Percentiles rank a stretch among this genome's conserved stretches.
These are phyloP conservation scores for Meandrina meandrites DNA, from an alignment of 92 coral and sea anemone species.

Conservation along the genomic window DNA sequence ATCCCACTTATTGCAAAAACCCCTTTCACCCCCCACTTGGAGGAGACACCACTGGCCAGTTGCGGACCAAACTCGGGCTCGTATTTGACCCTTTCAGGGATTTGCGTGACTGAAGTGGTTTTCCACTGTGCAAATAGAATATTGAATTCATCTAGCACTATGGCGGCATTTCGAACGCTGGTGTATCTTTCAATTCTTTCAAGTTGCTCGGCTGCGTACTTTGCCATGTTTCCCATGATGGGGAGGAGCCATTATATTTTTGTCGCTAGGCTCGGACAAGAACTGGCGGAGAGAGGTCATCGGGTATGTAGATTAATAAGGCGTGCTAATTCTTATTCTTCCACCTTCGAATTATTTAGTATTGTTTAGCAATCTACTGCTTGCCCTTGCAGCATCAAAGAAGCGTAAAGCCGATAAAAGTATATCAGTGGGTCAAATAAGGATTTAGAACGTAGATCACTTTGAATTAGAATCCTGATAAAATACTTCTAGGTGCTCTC, in stretches of 20 bases:
- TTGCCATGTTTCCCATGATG: constrained; percentile 47
- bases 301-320: constrained; percentile 24
- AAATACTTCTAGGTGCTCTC: not conserved
- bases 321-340: not conserved
- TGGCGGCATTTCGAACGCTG: not conserved
- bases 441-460: not conserved
- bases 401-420: too few species aligned
- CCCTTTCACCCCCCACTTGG: too few species aligned
- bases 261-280: constrained; percentile 29
- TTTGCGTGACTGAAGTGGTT: not conserved
- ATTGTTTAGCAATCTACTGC: not conserved
- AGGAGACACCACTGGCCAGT: not conserved
- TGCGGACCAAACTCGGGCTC: not conserved
- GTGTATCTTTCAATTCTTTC: constrained; percentile 20
- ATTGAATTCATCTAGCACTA: not conserved
- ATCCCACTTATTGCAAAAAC: too few species aligned
- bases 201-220: constrained; percentile 34
- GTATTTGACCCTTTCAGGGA: too few species aligned
- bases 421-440: not conserved
- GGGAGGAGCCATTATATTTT: constrained; percentile 36
- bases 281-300: constrained; percentile 48
- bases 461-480: not conserved
- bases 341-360: not conserved
- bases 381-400: not conserved
- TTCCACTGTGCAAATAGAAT: too few species aligned